Conservation (phyloP, 2,888 invertebrate genomes). For the Chymomyza fuscimana region DNA sequence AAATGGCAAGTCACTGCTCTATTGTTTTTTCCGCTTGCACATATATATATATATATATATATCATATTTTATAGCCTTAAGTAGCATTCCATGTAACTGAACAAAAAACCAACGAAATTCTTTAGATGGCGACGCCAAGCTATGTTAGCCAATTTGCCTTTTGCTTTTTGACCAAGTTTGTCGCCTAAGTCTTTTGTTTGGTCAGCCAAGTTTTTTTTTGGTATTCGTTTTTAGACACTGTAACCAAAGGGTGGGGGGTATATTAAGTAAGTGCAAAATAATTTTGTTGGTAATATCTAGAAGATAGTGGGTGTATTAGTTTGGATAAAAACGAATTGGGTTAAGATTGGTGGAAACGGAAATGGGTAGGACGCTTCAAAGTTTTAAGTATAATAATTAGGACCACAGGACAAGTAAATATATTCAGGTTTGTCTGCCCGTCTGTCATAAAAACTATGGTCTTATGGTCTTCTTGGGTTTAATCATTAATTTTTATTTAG, state of each 20-base stretch:
- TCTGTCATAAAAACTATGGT: too few species aligned
- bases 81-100: constrained; percentile 34
- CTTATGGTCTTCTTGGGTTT: too few species aligned
- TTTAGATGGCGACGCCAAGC: constrained; percentile 29
- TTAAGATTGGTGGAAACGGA: too few species aligned
- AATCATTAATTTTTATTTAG: too few species aligned
- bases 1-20: neutral
- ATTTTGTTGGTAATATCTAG: too few species aligned
- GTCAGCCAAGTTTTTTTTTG: neutral
- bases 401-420: too few species aligned
- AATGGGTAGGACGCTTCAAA: too few species aligned
- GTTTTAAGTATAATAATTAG: too few species aligned
- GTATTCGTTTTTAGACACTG: neutral
- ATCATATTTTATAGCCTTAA: constrained; percentile 10
- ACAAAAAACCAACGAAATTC: constrained; percentile 25
- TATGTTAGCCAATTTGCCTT: constrained; percentile 24
- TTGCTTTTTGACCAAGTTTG: constrained; percentile 28
- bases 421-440: too few species aligned
- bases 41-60: neutral
- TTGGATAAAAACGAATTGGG: too few species aligned
- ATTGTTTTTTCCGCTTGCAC: neutral
- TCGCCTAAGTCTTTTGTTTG: constrained; percentile 42
- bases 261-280: neutral
- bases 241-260: neutral
- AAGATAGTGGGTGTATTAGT: too few species aligned